Evolutionary conservation across 2,113 vertebrate species (phyloP), one percentile per base, ranked within the genome.

Genomic region (Eclectus roratus): DNA sequence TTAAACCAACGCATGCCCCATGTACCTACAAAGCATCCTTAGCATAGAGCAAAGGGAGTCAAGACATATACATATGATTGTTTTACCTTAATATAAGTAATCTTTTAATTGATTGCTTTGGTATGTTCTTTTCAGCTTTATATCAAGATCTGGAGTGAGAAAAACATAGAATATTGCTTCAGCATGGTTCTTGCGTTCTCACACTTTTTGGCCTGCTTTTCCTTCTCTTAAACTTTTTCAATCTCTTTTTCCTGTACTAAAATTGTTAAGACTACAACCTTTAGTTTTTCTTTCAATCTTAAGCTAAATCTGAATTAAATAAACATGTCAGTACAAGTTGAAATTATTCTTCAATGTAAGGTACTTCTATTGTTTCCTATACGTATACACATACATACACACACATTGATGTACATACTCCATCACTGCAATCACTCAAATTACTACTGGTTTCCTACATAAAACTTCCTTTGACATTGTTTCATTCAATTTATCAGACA

Each of bases 311-410:
- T 65, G 24, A 88, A 46, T 43, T 79, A 29, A 82, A 71, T 43
- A 85, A 64, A 58, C n/a, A 1, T 24, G 4, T 44, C 43, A 55
- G 8, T 61, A 35, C 8, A 65, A 77, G 58, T 29, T 11, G 5
- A 13, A 88, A 64, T 46, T 81, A 72, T 69, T 85, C 33, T 18
- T 76, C 27, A 33, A 4, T 17, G 1, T 64, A n/a, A 85, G 6
- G 11, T n/a, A 52, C 3, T 12, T 73, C 33, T 17, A 28, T 27
- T 52, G 10, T 49, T 78, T 95, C 27, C 27, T 35, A 21, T 9
- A 46, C 2, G 7, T 9, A 29, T 18, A 43, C 10, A 55, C 1
- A 5, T 9, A 46, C 1, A 4, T 3, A 17, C 10, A 2, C 10
- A 72, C 25, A 55, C 37, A 66, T 65, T 56, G 43, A n/a, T 16